phyloP scores from a whole-genome alignment of 1,140 invertebrate species.

The Phocides pigmalion region DNA sequence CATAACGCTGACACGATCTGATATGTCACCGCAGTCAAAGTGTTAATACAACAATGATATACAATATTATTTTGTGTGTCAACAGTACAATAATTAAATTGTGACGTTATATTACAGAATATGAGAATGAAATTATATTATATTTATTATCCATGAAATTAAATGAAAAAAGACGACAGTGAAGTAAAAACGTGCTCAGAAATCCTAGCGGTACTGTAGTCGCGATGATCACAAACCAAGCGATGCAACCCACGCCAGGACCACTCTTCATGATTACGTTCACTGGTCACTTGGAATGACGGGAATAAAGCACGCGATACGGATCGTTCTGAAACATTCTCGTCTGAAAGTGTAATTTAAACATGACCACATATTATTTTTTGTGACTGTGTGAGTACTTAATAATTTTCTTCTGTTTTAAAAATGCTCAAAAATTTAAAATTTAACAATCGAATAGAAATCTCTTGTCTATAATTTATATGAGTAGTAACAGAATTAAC shows the following conservation, averaged over 20 bases:
- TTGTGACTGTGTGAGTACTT: no score
- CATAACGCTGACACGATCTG: no score
- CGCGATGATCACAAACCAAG: slow-evolving; percentile 15
- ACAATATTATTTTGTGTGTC: slow-evolving; percentile 6
- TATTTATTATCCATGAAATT: slow-evolving; percentile 4
- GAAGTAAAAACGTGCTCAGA: slow-evolving; percentile 18
- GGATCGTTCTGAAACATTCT: no score
- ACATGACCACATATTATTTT: no score
- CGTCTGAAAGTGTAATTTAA: no score
- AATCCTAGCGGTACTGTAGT: slow-evolving; percentile 6
- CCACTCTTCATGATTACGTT: slow-evolving; percentile 3
- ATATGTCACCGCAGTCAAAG: no score
- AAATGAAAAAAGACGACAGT: slow-evolving; percentile 1
- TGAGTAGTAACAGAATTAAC: no score
- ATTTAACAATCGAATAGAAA: no score
- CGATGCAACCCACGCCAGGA: slow-evolving; percentile 25
- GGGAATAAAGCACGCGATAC: not conserved
- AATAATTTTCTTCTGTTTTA: no score
- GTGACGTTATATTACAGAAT: slow-evolving; percentile 8
- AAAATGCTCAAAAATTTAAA: no score
- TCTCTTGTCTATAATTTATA: no score
- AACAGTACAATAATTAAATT: slow-evolving; percentile 8
- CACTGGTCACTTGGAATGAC: slow-evolving; percentile 7
- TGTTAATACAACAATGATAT: no score
- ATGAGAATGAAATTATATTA: slow-evolving; percentile 6